Evolutionary conservation across 2,113 vertebrate genomes (phyloP).

Genomic region (Paracanthobrama guichenoti): DNA sequence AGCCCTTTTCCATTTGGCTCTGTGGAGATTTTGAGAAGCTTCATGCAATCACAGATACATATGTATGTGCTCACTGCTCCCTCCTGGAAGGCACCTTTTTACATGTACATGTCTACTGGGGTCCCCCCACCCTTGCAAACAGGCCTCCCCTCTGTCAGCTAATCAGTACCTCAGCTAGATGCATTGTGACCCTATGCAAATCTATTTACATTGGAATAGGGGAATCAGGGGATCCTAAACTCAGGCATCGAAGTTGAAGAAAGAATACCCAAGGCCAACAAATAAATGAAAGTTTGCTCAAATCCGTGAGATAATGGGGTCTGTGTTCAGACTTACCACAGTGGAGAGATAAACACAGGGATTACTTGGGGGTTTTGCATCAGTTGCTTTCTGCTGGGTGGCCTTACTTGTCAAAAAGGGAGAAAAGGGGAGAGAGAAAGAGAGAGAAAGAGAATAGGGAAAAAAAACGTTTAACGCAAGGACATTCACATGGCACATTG

Average conservation of each 20-base stretch:
- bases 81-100: conserved; percentile 69
- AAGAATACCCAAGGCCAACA: conserved; percentile 84
- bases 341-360: conserved; percentile 93
- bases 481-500: conserved; percentile 89
- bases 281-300: conserved; percentile 98
- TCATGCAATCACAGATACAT: conserved; percentile 59
- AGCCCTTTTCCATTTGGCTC: conserved; percentile 45
- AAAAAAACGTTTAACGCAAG: conserved; percentile 84
- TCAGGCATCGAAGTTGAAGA: conserved; percentile 80
- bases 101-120: conserved; percentile 66
- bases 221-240: conserved; percentile 74
- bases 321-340: conserved; percentile 98
- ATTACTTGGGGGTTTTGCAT: conserved; percentile 99
- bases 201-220: conserved; percentile 85
- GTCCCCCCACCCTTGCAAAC: conserved; percentile 39
- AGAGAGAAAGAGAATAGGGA: conserved; percentile 60
- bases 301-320: conserved; percentile 99
- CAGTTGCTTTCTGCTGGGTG: conserved; percentile 99
- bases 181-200: conserved; percentile 80
- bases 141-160: conserved; percentile 68
- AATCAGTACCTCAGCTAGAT: conserved; percentile 76
- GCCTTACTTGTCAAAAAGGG: conserved; percentile 93
- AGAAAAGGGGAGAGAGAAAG: conserved; percentile 54
- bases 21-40: conserved; percentile 38
- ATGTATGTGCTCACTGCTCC: conserved; percentile 55